Evolutionary conservation across 2,888 invertebrate species (phyloP), one percentile per base, ranked within the genome.

Genomic region (Limnephilus auricula): DNA sequence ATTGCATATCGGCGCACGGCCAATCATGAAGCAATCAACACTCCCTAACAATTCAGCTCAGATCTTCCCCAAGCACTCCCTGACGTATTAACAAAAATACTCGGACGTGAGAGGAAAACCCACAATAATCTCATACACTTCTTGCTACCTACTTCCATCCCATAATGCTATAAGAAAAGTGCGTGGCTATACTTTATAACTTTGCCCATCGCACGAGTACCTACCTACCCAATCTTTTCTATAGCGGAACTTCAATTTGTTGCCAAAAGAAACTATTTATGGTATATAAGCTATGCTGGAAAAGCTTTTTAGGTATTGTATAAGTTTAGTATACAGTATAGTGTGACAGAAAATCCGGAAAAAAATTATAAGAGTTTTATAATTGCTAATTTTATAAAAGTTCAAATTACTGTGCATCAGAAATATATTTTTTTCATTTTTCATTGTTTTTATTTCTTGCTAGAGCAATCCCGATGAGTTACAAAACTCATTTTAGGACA

Each of bases 51-150:
- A 92, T 92, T 91, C 92, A 90, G 90, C 82, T 90, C 92, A 93
- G 92, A 92, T 92, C 91, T 88, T 89, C 92, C 79, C 82, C 86
- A 92, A 92, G 91, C 89, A 90, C 92, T 92, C 92, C 92, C 92
- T 89, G 90, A 89, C 91, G 92, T 91, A 92, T 92, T 91, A 91
- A 92, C 92, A 91, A 92, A 92, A 91, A 92, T 91, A 91, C 88
- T 78, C 65, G 90, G 84, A 90, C 82, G 83, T 82, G 82, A 80
- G 90, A 65, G 80, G 87, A 88, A 88, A 88, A 32, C 65, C 79
- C 79, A 89, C 89, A 89, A 89, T 89, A 89, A 89, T 40, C n/a
- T 31, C n/a, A 89, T 50, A 87, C 31, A 32, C 50, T 78, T 86
- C 80, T 34, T 15, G 65, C 65, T 88, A 65, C 31, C 86, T 50